Conservation (phyloP, 2,797 vertebrate genomes). For the Enoplosus armatus region DNA sequence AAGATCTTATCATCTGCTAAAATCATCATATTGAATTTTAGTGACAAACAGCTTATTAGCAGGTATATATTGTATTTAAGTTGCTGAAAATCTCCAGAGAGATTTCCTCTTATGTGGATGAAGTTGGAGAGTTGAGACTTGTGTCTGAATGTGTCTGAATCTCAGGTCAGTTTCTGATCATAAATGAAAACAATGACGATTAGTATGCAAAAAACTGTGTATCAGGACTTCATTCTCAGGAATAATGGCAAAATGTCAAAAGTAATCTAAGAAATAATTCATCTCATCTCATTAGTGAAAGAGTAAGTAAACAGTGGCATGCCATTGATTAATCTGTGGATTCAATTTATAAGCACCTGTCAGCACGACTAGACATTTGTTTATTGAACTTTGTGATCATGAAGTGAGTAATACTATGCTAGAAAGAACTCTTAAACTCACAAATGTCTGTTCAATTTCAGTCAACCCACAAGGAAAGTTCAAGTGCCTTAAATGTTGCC, state of each 20-base stretch:
- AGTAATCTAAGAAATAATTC: no score
- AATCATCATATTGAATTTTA: neutral
- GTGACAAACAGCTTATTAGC: neutral
- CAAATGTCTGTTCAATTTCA: neutral
- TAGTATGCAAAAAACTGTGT: no score
- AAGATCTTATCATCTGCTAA: neutral
- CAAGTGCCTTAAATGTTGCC: neutral
- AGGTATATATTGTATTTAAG: neutral
- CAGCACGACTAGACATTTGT: conserved; percentile 6
- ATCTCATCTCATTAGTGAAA: neutral
- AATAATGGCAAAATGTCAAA: no score
- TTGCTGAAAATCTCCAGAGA: no score
- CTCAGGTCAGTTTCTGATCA: neutral
- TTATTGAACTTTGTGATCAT: conserved; percentile 20
- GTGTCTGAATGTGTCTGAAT: neutral
- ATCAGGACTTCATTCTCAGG: no score
- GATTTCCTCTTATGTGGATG: no score
- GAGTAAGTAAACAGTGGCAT: neutral
- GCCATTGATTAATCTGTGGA: neutral
- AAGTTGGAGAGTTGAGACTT: neutral
- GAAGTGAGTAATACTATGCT: neutral
- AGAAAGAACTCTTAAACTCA: neutral
- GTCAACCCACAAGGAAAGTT: conserved; percentile 10
- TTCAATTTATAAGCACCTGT: conserved; percentile 7
- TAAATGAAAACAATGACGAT: neutral